phyloP scores from a whole-genome alignment of 2,888 invertebrate genomes.

The Epiblema foenella region DNA sequence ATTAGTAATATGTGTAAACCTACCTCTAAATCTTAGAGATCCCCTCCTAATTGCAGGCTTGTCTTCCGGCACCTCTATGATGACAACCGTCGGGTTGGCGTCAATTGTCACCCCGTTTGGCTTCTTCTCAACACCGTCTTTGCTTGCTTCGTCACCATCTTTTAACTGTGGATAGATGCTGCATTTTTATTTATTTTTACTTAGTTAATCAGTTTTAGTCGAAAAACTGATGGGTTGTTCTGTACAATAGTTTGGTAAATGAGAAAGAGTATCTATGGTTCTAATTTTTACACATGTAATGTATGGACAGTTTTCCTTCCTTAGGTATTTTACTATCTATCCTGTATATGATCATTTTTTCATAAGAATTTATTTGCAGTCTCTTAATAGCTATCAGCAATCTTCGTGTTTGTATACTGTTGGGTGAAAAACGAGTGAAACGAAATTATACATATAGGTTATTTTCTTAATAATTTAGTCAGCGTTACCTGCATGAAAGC shows the following conservation, averaged over 20 bases:
- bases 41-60: conserved; percentile 70
- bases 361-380: too few relatives aligned
- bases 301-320: too few relatives aligned
- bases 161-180: conserved; percentile 60
- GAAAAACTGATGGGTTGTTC: background rate
- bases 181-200: too few relatives aligned
- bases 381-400: too few relatives aligned
- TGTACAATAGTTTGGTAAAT: too few relatives aligned
- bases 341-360: too few relatives aligned
- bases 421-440: too few relatives aligned
- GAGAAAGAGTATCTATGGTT: too few relatives aligned
- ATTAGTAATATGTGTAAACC: conserved; percentile 6
- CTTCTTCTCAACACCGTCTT: conserved; percentile 65
- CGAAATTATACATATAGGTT: background rate
- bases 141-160: conserved; percentile 54
- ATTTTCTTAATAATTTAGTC: background rate
- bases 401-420: too few relatives aligned
- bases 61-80: conserved; percentile 68
- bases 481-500: conserved; percentile 82
- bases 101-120: conserved; percentile 72
- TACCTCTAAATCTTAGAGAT: conserved; percentile 86
- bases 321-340: too few relatives aligned
- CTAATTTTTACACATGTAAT: too few relatives aligned
- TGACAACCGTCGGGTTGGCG: conserved; percentile 63
- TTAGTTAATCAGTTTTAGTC: too few relatives aligned